A percentile compares a stretch with the other conserved stretches of the same genome.
Conservation (phyloP, 2,113 vertebrate species). For the Oriolus oriolus region DNA sequence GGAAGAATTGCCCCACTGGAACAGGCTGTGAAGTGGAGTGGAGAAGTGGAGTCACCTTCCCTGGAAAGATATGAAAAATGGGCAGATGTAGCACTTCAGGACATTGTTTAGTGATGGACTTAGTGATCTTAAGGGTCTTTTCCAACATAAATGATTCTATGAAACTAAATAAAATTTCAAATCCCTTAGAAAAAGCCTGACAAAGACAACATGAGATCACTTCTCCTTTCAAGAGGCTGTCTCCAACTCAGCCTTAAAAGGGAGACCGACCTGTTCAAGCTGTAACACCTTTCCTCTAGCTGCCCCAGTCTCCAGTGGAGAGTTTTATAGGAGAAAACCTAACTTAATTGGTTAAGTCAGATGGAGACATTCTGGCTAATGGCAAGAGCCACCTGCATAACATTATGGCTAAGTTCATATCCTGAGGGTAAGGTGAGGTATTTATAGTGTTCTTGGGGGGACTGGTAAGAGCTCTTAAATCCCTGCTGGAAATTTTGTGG, state of each 20-base stretch:
- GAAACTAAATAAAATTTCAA: fast-evolving
- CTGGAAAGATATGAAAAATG: neutral
- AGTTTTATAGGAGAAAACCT: neutral
- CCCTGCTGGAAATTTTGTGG: fast-evolving
- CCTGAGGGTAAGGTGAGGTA: neutral
- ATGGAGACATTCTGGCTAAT: neutral
- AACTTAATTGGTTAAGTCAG: neutral
- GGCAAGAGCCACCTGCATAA: neutral
- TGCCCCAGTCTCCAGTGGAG: fast-evolving
- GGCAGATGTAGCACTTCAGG: neutral
- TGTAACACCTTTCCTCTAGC: fast-evolving
- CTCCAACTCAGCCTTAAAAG: fast-evolving
- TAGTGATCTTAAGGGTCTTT: neutral
- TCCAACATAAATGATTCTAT: neutral
- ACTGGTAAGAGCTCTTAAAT: fast-evolving
- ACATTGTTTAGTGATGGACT: neutral
- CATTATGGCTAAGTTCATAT: neutral
- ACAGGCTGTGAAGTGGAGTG: too few relatives aligned
- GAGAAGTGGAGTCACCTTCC: too few relatives aligned
- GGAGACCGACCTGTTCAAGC: fast-evolving
- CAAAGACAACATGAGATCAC: fast-evolving
- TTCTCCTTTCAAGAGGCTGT: fast-evolving
- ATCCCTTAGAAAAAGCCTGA: fast-evolving
- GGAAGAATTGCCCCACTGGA: neutral
- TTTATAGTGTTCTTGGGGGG: fast-evolving